Evolutionary conservation across 2,888 invertebrate genomes (phyloP).

Genomic region (Aphidoletes aphidimyza): DNA sequence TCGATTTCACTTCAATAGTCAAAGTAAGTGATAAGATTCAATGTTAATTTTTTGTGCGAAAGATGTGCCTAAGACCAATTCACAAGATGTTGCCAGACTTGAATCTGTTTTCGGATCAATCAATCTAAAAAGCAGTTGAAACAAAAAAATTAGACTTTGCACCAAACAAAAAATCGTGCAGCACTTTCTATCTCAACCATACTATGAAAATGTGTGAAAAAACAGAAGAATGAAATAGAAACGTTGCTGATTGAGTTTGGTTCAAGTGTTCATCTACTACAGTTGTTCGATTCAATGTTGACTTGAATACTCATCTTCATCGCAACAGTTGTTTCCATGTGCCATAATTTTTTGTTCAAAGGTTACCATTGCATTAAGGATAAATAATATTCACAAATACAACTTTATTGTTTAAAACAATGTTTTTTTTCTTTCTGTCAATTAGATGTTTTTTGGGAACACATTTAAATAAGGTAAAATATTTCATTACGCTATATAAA

Average conservation of each 20-base stretch:
- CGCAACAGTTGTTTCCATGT: background rate
- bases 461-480: slow-evolving; percentile 35
- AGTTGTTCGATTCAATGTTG: background rate
- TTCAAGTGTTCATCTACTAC: background rate
- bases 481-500: background rate
- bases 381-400: slow-evolving; percentile 9
- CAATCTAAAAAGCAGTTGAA: too few relatives aligned
- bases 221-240: background rate
- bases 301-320: background rate
- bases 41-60: too few relatives aligned
- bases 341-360: background rate
- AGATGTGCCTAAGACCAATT: too few relatives aligned
- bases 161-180: too few relatives aligned
- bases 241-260: slow-evolving; percentile 11
- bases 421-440: background rate
- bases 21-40: too few relatives aligned
- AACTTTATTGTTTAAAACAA: slow-evolving; percentile 46
- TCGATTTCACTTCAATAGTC: too few relatives aligned
- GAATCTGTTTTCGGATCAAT: too few relatives aligned
- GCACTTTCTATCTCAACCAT: too few relatives aligned
- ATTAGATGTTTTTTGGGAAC: slow-evolving; percentile 33
- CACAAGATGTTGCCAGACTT: too few relatives aligned
- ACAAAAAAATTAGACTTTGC: background rate
- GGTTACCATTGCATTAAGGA: background rate
- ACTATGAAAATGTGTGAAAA: background rate